Conservation (phyloP, 2,797 vertebrate species). For the Syngnathus rostellatus region DNA sequence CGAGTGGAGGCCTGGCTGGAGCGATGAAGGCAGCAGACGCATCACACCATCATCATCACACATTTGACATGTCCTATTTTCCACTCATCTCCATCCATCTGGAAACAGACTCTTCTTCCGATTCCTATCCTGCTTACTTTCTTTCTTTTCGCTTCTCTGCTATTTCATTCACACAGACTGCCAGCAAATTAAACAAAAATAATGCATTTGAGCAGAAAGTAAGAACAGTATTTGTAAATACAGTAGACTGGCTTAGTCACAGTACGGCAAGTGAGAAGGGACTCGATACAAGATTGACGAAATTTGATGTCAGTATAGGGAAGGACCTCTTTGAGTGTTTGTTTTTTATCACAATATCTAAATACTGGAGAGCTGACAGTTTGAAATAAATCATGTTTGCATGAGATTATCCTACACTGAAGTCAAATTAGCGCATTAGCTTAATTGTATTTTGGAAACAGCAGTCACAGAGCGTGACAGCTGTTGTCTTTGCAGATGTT, state of each 20-base stretch:
- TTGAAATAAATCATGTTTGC: neutral
- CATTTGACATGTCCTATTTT: neutral
- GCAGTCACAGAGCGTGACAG: conserved; percentile 28
- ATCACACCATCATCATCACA: conserved; percentile 13
- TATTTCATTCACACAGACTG: conserved; percentile 8
- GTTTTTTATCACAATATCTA: no score
- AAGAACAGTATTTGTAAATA: neutral
- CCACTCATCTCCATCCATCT: conserved; percentile 4
- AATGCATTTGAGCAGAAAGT: neutral
- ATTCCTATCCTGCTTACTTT: neutral
- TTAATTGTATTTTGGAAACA: neutral
- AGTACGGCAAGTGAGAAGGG: no score
- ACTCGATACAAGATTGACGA: no score
- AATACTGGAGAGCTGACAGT: no score
- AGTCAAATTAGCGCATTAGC: neutral
- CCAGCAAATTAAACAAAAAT: conserved; percentile 5
- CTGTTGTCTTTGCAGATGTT: conserved; percentile 30
- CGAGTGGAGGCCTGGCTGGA: conserved; percentile 43
- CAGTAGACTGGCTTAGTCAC: no score
- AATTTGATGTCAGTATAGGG: no score
- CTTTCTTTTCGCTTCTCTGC: conserved; percentile 3
- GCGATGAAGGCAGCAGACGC: conserved; percentile 21
- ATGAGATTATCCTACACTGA: neutral
- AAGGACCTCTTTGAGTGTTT: no score
- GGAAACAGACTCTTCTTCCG: conserved; percentile 5